Conservation (phyloP, 1,140 invertebrate species). For the Gonioctena quinquepunctata region DNA sequence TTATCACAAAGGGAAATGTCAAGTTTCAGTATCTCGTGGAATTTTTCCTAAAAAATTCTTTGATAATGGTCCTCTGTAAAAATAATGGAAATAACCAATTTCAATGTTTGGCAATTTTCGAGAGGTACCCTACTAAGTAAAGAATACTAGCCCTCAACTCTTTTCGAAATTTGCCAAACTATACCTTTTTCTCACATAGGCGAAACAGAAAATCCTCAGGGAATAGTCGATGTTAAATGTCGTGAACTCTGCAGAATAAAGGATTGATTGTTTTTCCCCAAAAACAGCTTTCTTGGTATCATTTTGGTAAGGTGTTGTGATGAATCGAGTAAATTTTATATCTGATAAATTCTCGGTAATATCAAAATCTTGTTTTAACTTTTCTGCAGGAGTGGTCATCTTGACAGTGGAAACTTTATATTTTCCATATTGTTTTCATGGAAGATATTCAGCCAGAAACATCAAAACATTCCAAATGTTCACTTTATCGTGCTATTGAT, state of each 20-base stretch:
- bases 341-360: background rate
- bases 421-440: background rate
- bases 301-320: background rate
- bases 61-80: too few species aligned
- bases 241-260: background rate
- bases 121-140: too few species aligned
- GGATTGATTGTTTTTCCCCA: background rate
- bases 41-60: slow-evolving; percentile 1
- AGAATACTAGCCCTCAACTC: too few species aligned
- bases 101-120: too few species aligned
- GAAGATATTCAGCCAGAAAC: too few species aligned
- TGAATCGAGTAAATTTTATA: background rate
- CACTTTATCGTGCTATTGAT: too few species aligned
- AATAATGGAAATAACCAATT: too few species aligned
- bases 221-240: background rate
- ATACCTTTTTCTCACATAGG: background rate
- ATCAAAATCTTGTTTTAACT: slow-evolving; percentile 5
- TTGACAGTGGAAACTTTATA: background rate
- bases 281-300: background rate
- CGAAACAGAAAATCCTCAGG: background rate
- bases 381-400: background rate
- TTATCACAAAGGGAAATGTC: background rate
- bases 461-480: too few species aligned
- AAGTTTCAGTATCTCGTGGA: background rate
- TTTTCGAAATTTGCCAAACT: too few species aligned